Evolutionary conservation across 2,113 vertebrate genomes (phyloP).

Genomic region (Mungos mungo): DNA sequence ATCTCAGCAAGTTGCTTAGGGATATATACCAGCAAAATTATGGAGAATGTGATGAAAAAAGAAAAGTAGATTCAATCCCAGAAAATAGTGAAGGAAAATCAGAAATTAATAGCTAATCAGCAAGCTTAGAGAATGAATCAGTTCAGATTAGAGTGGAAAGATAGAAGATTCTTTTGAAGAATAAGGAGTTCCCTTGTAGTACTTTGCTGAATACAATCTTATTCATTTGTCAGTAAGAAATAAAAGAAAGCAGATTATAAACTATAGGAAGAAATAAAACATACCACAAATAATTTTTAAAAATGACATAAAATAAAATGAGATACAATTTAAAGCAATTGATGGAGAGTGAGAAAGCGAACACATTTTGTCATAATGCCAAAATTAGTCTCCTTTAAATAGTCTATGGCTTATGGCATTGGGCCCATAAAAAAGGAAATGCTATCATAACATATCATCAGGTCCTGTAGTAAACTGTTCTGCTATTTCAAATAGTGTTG

Average conservation of each 20-base stretch:
- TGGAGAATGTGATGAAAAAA: not conserved
- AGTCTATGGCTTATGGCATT: not conserved
- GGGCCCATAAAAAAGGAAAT: slow-evolving; percentile 24
- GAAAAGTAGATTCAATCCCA: not conserved
- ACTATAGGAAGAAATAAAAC: not conserved
- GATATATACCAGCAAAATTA: slow-evolving; percentile 25
- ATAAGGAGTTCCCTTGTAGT: not conserved
- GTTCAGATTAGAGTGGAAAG: not conserved
- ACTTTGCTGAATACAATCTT: not conserved
- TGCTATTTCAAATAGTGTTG: slow-evolving; percentile 28
- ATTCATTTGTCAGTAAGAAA: slow-evolving; percentile 23
- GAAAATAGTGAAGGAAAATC: not conserved
- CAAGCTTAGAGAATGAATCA: not conserved
- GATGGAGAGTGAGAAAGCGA: not conserved
- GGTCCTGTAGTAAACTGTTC: not conserved
- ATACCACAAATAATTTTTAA: not conserved
- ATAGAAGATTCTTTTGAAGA: slow-evolving; percentile 30
- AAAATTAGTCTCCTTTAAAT: slow-evolving; percentile 34
- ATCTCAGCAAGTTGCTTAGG: not conserved
- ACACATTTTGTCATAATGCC: slow-evolving; percentile 16
- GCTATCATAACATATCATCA: not conserved
- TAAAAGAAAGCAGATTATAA: not conserved
- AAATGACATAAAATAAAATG: not conserved
- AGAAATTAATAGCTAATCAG: not conserved
- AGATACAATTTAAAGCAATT: not conserved